Evolutionary conservation across 2,113 vertebrate species (phyloP).

Genomic region (Mixornis gularis): DNA sequence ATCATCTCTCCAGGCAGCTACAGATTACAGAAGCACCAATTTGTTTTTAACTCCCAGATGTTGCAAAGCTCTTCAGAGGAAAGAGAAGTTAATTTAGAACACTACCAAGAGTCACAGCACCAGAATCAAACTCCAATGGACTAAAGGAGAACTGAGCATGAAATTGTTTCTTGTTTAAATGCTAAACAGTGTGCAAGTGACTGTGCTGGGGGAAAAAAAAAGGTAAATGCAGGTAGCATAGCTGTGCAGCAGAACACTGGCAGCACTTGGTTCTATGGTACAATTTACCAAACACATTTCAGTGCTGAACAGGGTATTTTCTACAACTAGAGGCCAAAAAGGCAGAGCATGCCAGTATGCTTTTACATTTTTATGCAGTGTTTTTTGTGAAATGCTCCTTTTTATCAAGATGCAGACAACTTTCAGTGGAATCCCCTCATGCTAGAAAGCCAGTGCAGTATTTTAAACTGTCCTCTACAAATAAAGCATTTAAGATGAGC

Average conservation of each 20-base stretch:
- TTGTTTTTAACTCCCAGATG: background rate
- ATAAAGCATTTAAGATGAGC: background rate
- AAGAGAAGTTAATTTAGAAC: conserved; percentile 55
- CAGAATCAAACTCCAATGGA: background rate
- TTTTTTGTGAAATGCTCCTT: background rate
- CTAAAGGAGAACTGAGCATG: background rate
- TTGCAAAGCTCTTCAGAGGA: conserved; percentile 64
- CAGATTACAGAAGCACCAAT: conserved; percentile 23
- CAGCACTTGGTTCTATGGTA: background rate
- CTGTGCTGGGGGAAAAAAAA: background rate
- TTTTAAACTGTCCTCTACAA: background rate
- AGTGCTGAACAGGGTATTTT: background rate
- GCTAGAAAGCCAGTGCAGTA: background rate
- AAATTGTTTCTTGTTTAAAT: background rate
- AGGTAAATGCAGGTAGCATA: background rate
- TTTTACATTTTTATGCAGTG: background rate
- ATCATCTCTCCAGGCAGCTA: conserved; percentile 53
- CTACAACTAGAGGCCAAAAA: background rate
- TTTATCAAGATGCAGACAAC: background rate
- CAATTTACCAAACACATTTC: background rate
- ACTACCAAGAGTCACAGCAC: conserved; percentile 36
- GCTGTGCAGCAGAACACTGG: background rate
- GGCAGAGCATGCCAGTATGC: background rate
- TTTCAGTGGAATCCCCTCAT: background rate
- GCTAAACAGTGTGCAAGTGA: background rate